These are phyloP conservation scores for Thamnophis sirtalis DNA, from an alignment of 2,113 vertebrate species.

Conservation along the genomic window DNA sequence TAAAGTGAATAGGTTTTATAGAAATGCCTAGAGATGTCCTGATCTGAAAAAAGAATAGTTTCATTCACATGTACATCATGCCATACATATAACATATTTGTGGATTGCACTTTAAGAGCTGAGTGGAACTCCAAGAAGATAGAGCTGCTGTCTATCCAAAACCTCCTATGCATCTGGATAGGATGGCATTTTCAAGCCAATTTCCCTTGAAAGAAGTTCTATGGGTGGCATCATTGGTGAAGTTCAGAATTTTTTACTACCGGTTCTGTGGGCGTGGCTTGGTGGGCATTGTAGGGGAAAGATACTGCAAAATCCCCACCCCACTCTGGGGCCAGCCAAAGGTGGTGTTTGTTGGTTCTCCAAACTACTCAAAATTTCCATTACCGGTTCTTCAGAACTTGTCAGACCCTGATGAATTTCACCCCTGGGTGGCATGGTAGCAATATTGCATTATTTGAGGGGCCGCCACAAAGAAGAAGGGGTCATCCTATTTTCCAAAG, in stretches of 20 bases:
- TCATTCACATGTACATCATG: neutral
- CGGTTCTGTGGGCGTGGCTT: no score
- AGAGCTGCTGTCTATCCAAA: neutral
- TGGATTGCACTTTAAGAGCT: neutral
- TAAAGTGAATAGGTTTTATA: constrained; percentile 21
- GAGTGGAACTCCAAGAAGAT: neutral
- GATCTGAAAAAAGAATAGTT: constrained; percentile 6
- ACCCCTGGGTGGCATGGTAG: neutral
- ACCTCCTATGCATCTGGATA: neutral
- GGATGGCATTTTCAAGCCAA: neutral
- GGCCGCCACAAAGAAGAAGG: neutral
- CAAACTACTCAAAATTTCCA: no score
- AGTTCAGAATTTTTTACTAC: no score
- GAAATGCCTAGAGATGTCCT: constrained; percentile 7
- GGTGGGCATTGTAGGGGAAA: no score
- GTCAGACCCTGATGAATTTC: no score
- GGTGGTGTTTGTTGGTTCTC: no score
- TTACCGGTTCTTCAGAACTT: no score
- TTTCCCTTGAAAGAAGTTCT: neutral
- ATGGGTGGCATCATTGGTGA: neutral
- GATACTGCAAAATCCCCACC: no score
- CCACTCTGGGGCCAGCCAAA: no score
- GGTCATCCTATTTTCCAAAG: neutral
- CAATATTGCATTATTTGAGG: neutral
- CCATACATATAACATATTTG: neutral